A percentile compares a stretch with the other conserved stretches of the same genome.
These are phyloP conservation scores for Aeoliscus strigatus DNA, from an alignment of 2,797 vertebrate genomes.

Conservation along the genomic window DNA sequence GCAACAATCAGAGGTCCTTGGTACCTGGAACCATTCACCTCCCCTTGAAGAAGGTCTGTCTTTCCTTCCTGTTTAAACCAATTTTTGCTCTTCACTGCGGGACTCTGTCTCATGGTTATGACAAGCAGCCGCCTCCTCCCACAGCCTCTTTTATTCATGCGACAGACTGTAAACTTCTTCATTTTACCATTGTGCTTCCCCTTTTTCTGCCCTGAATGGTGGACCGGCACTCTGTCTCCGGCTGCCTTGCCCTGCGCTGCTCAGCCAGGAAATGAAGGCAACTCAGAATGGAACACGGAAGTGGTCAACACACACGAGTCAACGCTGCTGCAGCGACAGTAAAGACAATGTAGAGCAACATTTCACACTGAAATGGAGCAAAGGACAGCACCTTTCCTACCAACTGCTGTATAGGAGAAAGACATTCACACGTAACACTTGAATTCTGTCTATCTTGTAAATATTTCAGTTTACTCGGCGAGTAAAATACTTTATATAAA, in stretches of 20 bases:
- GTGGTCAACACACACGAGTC: slow-evolving; percentile 46
- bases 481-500: no score
- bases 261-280: slow-evolving; percentile 57
- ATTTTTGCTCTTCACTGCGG: neutral
- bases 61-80: fast-evolving
- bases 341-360: neutral
- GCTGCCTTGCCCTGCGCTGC: neutral
- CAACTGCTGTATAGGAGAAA: no score
- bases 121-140: neutral
- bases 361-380: neutral
- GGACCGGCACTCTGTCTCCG: neutral
- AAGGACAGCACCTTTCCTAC: no score
- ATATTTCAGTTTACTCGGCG: no score
- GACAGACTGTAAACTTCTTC: slow-evolving; percentile 47
- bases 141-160: slow-evolving; percentile 13
- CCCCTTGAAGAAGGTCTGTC: no score
- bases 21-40: no score
- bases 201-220: slow-evolving; percentile 18
- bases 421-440: no score
- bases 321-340: slow-evolving; percentile 7
- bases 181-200: slow-evolving; percentile 41
- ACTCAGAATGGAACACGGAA: slow-evolving; percentile 72
- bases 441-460: no score
- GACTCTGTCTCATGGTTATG: neutral
- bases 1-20: no score